These are phyloP conservation scores for Danio aesculapii DNA, from an alignment of 2,797 vertebrate genomes.

Conservation along the genomic window DNA sequence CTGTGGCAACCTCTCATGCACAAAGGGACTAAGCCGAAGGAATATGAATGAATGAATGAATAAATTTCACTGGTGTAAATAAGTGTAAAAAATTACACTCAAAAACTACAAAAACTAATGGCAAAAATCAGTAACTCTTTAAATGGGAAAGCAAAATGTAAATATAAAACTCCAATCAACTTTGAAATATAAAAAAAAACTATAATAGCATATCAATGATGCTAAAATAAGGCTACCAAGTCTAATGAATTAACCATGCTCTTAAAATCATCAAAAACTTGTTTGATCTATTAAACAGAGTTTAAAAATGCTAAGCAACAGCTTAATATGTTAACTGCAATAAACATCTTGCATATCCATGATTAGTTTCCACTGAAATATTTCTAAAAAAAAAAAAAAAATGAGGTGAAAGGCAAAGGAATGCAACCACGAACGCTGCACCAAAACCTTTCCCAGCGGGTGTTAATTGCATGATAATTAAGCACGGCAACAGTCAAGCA, in stretches of 20 bases:
- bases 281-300: constrained; percentile 1
- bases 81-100: too few relatives aligned
- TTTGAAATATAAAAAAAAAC: too few relatives aligned
- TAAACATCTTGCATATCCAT: constrained; percentile 19
- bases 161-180: too few relatives aligned
- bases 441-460: constrained; percentile 72
- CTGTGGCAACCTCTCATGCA: too few relatives aligned
- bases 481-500: constrained; percentile 69
- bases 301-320: neutral
- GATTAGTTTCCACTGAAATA: constrained; percentile 14
- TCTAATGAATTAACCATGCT: neutral
- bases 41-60: too few relatives aligned
- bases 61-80: too few relatives aligned
- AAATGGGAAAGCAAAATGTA: too few relatives aligned
- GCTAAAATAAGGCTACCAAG: too few relatives aligned
- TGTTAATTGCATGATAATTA: constrained; percentile 76
- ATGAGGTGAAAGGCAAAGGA: constrained; percentile 50
- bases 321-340: constrained; percentile 7
- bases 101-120: too few relatives aligned
- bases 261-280: neutral
- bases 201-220: too few relatives aligned
- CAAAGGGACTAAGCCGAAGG: too few relatives aligned
- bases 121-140: too few relatives aligned
- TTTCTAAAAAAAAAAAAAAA: neutral
- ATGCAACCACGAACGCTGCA: constrained; percentile 60